These are phyloP conservation scores for Trachops cirrhosus DNA, from an alignment of 2,797 vertebrate species.

Conservation along the genomic window DNA sequence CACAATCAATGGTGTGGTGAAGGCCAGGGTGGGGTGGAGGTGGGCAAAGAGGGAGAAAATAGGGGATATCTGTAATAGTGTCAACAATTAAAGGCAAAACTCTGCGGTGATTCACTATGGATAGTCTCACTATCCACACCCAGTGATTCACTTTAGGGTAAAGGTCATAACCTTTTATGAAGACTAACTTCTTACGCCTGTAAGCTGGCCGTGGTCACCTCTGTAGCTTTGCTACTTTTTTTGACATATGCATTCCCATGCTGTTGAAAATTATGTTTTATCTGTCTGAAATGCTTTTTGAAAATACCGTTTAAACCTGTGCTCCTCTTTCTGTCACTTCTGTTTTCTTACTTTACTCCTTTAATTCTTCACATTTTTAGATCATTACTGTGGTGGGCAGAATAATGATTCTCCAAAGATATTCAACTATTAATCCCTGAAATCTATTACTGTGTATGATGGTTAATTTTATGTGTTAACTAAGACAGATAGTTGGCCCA, in stretches of 20 bases:
- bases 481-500: not conserved
- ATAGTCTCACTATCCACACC: not conserved
- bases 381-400: not conserved
- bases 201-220: not conserved
- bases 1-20: no score
- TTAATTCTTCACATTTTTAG: not conserved
- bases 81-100: no score
- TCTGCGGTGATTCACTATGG: not conserved
- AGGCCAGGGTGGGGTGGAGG: no score
- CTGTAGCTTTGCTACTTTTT: not conserved
- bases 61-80: no score
- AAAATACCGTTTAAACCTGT: not conserved
- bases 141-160: not conserved
- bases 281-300: not conserved
- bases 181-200: not conserved
- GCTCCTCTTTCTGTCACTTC: not conserved
- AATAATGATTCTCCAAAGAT: not conserved
- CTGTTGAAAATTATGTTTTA: not conserved
- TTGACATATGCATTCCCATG: not conserved
- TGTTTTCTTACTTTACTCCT: not conserved
- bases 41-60: no score
- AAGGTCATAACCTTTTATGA: not conserved
- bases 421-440: not conserved
- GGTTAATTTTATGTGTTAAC: not conserved
- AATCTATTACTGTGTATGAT: not conserved